These are phyloP conservation scores for Thumatha senex DNA, from an alignment of 2,888 invertebrate genomes.

Conservation along the genomic window DNA sequence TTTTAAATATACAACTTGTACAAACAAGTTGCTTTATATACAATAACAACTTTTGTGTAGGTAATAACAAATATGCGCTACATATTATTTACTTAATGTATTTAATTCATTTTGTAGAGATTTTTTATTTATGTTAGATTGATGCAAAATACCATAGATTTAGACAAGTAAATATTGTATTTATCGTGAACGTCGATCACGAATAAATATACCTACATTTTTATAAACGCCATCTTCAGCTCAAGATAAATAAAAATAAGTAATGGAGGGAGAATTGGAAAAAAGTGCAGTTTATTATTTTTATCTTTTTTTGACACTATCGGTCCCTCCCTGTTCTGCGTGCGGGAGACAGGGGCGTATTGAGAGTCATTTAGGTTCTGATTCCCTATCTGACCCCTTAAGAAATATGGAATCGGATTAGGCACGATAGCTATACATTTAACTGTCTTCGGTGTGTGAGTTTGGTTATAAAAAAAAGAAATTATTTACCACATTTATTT, in stretches of 20 bases:
- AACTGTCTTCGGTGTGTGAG: constrained; percentile 36
- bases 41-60: too few relatives aligned
- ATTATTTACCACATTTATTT: neutral
- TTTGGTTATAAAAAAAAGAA: constrained; percentile 32
- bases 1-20: constrained; percentile 1
- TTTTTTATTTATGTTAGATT: neutral
- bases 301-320: constrained; percentile 84
- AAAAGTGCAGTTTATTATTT: constrained; percentile 78
- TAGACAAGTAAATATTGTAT: neutral
- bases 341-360: constrained; percentile 76
- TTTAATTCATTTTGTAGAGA: too few relatives aligned
- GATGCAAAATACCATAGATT: too few relatives aligned
- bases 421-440: constrained; percentile 29
- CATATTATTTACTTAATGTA: too few relatives aligned
- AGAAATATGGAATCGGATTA: constrained; percentile 62
- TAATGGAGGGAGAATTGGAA: constrained; percentile 38
- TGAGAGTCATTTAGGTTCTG: constrained; percentile 68
- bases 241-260: constrained; percentile 48
- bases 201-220: constrained; percentile 20
- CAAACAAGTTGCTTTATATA: too few relatives aligned
- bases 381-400: constrained; percentile 64
- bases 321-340: constrained; percentile 67
- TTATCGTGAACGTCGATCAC: constrained; percentile 4
- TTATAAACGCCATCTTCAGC: constrained; percentile 31
- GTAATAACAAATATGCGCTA: too few relatives aligned